phyloP scores from a whole-genome alignment of 30 jellyfish, hydroid and myxozoan species.

The Aurelia aurita complex sp. Pacific region DNA sequence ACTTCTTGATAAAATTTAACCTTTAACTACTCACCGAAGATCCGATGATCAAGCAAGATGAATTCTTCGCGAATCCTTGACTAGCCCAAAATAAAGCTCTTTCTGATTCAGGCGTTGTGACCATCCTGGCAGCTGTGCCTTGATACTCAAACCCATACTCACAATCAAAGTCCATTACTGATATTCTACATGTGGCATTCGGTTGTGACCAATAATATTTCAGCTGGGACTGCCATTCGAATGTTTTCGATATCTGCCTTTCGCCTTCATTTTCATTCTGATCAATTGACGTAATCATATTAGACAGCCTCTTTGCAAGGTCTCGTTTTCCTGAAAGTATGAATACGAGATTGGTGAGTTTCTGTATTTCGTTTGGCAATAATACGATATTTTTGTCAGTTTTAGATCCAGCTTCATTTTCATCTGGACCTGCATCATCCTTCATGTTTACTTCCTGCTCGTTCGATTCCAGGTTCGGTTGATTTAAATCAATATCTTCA shows the following conservation, averaged over 20 bases:
- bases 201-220: constrained; percentile 55
- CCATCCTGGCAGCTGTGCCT: constrained; percentile 72
- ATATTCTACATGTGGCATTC: constrained; percentile 45
- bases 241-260: constrained; percentile 13
- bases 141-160: constrained; percentile 76
- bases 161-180: constrained; percentile 49
- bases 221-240: constrained; percentile 67
- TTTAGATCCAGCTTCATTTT: not conserved
- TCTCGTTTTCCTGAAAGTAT: constrained; percentile 59
- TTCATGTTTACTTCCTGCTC: not conserved
- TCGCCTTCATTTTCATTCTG: constrained; percentile 42
- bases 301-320: constrained; percentile 50
- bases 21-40: constrained; percentile 17
- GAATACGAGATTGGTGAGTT: constrained; percentile 60
- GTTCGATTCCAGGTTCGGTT: not conserved
- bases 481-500: too few species aligned
- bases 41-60: constrained; percentile 49
- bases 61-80: constrained; percentile 20
- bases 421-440: not conserved
- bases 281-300: constrained; percentile 20
- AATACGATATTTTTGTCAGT: constrained; percentile 4
- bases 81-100: constrained; percentile 58
- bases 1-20: too few species aligned
- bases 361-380: constrained; percentile 61
- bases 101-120: constrained; percentile 52